Evolutionary conservation across 2,797 vertebrate species (phyloP).

Genomic region (Gambusia yucatana): DNA sequence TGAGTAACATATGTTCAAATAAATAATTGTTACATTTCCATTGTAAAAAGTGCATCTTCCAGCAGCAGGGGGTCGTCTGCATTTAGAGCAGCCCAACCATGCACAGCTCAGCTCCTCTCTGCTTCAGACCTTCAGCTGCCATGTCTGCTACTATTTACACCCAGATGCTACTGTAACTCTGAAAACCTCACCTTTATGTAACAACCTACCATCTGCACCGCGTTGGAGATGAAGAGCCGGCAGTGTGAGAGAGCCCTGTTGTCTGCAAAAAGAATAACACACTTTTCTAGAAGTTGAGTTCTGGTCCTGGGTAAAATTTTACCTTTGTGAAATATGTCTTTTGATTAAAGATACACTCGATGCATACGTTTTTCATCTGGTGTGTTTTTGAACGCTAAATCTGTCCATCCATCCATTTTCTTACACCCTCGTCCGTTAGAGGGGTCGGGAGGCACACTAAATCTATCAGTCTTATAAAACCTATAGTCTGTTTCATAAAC

Average conservation of each 20-base stretch:
- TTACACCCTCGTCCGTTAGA: no score
- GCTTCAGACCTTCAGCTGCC: neutral
- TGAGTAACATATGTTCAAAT: neutral
- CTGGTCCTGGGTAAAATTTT: neutral
- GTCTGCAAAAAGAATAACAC: neutral
- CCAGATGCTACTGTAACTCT: slow-evolving; percentile 32
- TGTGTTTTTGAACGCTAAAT: neutral
- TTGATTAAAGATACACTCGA: neutral
- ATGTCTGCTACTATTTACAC: slow-evolving; percentile 40
- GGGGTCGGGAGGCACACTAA: no score
- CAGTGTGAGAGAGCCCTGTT: neutral
- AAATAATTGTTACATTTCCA: neutral
- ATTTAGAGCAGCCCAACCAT: neutral
- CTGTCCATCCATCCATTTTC: no score
- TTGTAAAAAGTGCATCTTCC: neutral
- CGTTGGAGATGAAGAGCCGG: neutral
- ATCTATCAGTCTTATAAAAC: neutral
- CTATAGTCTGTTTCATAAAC: neutral
- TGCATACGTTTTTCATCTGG: neutral
- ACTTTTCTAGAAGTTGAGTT: neutral
- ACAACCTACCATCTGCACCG: slow-evolving; percentile 35
- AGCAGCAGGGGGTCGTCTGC: neutral
- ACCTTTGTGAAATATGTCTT: neutral
- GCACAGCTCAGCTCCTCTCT: neutral
- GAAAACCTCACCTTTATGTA: slow-evolving; percentile 46